Conservation (phyloP, 2,797 vertebrate species). For the Mycteria americana region DNA sequence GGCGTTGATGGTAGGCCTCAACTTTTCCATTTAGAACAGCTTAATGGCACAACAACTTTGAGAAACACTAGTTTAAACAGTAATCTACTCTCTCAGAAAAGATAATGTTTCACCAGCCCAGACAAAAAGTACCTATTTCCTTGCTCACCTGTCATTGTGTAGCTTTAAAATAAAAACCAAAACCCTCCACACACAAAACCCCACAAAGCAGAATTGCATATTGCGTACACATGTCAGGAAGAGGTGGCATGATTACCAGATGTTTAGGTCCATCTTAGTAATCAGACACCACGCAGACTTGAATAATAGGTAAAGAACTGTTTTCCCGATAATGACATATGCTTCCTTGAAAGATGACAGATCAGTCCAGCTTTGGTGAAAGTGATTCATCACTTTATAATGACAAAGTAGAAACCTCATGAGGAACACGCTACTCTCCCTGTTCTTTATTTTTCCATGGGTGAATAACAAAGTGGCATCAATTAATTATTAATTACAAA, state of each 20-base stretch:
- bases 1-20: not conserved
- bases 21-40: not conserved
- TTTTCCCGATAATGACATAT: not conserved
- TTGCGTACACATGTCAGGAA: not conserved
- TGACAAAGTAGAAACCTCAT: constrained; percentile 29
- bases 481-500: constrained; percentile 75
- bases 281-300: not conserved
- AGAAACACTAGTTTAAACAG: not conserved
- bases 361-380: constrained; percentile 42
- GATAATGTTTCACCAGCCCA: constrained; percentile 10
- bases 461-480: constrained; percentile 19
- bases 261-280: constrained; percentile 39
- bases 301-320: constrained; percentile 26
- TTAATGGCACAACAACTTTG: not conserved
- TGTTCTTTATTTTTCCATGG: constrained; percentile 1
- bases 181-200: not conserved
- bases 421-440: constrained; percentile 1
- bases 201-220: not conserved
- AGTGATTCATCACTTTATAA: constrained; percentile 62
- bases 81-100: not conserved
- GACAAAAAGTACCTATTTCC: not conserved
- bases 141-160: constrained; percentile 7
- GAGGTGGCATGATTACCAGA: constrained; percentile 33
- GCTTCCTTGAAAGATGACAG: constrained; percentile 65
- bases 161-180: not conserved